These are phyloP conservation scores for Micromys minutus DNA, from an alignment of 2,113 vertebrate species.

Conservation along the genomic window DNA sequence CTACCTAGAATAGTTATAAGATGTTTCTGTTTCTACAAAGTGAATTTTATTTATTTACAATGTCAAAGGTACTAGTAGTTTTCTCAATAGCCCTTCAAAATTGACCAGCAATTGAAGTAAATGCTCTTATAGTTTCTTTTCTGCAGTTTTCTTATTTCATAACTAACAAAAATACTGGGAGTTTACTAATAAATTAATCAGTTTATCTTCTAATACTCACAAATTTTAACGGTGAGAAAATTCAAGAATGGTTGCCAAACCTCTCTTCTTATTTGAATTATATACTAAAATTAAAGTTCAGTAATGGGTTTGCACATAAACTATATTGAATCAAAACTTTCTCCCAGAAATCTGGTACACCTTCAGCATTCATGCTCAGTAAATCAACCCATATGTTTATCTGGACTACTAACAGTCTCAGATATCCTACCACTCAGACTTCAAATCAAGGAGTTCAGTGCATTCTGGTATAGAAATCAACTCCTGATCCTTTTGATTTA, in stretches of 20 bases:
- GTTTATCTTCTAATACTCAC: not conserved
- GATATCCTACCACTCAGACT: not conserved
- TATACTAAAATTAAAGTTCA: not conserved
- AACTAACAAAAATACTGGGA: not conserved
- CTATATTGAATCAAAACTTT: not conserved
- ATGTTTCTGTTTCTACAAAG: not conserved
- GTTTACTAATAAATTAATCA: not conserved
- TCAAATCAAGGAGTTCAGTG: not conserved
- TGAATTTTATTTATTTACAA: not conserved
- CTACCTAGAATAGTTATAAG: not conserved
- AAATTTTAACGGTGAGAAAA: not conserved
- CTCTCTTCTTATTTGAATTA: not conserved
- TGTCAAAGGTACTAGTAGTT: not conserved
- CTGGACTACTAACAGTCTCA: not conserved
- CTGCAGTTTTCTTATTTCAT: not conserved
- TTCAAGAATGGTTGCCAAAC: not conserved
- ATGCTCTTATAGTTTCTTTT: not conserved
- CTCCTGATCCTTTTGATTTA: not conserved
- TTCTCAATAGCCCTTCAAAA: not conserved
- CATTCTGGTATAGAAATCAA: not conserved
- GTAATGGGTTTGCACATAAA: not conserved
- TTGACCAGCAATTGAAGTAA: not conserved
- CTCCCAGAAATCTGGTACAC: not conserved
- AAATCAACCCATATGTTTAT: not conserved
- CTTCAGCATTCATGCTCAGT: not conserved